Conservation (phyloP, 1,140 invertebrate species). For the Megathymus violae region DNA sequence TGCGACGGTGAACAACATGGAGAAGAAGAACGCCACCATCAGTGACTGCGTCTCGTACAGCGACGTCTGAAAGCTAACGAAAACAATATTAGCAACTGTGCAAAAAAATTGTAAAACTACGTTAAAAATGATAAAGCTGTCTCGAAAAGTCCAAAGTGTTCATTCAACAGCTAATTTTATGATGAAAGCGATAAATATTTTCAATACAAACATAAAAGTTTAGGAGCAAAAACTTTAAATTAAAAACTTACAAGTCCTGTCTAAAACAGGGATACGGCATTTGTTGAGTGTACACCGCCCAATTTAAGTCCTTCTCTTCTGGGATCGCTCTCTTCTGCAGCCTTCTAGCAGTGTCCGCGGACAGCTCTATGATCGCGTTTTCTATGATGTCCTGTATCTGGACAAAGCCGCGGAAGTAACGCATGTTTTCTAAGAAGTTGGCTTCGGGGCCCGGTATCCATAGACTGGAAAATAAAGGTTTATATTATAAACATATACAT, state of each 20-base stretch:
- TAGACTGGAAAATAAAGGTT: conserved; percentile 68
- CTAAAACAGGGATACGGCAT: conserved; percentile 88
- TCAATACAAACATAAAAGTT: no score
- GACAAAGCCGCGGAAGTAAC: conserved; percentile 87
- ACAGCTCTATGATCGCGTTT: conserved; percentile 84
- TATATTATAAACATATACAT: no score
- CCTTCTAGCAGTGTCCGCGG: conserved; percentile 48
- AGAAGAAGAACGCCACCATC: conserved; percentile 86
- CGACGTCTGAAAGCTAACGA: conserved; percentile 87
- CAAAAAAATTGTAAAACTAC: no score
- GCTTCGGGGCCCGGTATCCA: conserved; percentile 87
- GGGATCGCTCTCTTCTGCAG: conserved; percentile 45
- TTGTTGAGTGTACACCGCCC: conserved; percentile 86
- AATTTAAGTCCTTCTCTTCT: conserved; percentile 63
- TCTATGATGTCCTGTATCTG: conserved; percentile 88
- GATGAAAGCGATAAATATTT: no score
- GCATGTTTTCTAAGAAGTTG: conserved; percentile 86
- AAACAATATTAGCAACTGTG: conserved; percentile 35
- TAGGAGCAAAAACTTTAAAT: background rate
- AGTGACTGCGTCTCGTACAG: conserved; percentile 87
- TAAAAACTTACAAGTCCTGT: conserved; percentile 84
- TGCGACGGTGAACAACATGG: conserved; percentile 85
- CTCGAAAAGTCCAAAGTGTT: no score
- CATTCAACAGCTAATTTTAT: no score
- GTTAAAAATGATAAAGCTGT: no score